phyloP scores from a whole-genome alignment of 2,797 vertebrate species.

The Sphenopsis melanotis region DNA sequence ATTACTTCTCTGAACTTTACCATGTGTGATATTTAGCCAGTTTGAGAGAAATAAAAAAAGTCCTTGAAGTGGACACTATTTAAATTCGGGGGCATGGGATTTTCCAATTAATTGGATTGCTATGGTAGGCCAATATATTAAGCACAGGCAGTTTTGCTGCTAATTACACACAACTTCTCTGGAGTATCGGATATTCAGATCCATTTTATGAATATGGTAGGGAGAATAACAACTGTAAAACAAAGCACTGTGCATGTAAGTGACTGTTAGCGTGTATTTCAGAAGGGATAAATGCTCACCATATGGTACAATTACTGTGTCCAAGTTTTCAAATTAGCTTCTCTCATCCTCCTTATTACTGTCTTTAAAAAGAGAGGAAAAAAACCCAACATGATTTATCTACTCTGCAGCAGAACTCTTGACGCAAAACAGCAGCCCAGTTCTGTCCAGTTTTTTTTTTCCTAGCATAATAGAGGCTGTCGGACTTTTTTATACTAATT shows the following conservation, averaged over 20 bases:
- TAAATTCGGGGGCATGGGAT: slow-evolving; percentile 53
- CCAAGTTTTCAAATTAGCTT: slow-evolving; percentile 90
- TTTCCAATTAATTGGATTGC: slow-evolving; percentile 72
- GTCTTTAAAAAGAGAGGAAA: slow-evolving; percentile 82
- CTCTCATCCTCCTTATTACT: slow-evolving; percentile 93
- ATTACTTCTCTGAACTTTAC: slow-evolving; percentile 32
- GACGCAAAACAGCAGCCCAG: slow-evolving; percentile 83
- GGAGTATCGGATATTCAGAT: slow-evolving; percentile 78
- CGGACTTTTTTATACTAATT: slow-evolving; percentile 84
- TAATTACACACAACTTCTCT: slow-evolving; percentile 81
- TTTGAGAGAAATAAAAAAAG: slow-evolving; percentile 39
- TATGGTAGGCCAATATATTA: slow-evolving; percentile 70
- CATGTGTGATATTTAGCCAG: slow-evolving; percentile 6
- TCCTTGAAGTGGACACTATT: slow-evolving; percentile 66
- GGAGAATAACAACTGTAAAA: slow-evolving; percentile 86
- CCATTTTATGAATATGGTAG: slow-evolving; percentile 82
- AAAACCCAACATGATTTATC: slow-evolving; percentile 81
- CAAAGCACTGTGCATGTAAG: slow-evolving; percentile 91
- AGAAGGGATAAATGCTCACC: slow-evolving; percentile 95
- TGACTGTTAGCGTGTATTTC: slow-evolving; percentile 90
- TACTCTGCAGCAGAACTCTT: slow-evolving; percentile 80
- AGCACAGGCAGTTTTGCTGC: slow-evolving; percentile 72
- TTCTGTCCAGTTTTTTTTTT: slow-evolving; percentile 81
- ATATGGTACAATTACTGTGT: slow-evolving; percentile 94
- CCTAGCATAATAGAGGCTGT: slow-evolving; percentile 80